phyloP scores from a whole-genome alignment of 2,888 invertebrate species.

The Achlya flavicornis region DNA sequence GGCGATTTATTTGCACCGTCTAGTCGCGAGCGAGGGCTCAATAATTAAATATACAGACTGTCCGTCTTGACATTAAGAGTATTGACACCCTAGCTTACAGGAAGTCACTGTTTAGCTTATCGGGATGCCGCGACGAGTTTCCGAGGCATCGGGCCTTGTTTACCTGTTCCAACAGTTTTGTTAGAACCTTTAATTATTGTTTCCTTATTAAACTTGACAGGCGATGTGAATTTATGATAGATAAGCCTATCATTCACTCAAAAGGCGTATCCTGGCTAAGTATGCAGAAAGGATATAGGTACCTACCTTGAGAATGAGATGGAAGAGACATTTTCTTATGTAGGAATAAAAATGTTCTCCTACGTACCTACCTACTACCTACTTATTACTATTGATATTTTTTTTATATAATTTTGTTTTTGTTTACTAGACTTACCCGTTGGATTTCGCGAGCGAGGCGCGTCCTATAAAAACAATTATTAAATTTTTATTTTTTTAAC shows the following conservation, averaged over 20 bases:
- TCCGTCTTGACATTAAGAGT: conserved; percentile 18
- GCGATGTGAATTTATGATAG: background rate
- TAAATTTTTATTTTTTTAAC: no score
- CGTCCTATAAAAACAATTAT: no score
- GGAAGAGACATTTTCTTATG: background rate
- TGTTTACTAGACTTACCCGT: no score
- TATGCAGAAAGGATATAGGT: background rate
- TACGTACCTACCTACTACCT: no score
- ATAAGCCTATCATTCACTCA: background rate
- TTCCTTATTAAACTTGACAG: conserved; percentile 3
- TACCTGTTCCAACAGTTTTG: conserved; percentile 58
- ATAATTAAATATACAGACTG: conserved; percentile 18
- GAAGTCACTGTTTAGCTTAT: conserved; percentile 78
- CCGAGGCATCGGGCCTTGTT: conserved; percentile 52
- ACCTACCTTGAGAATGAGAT: background rate
- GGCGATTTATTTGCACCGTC: background rate
- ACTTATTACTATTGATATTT: no score
- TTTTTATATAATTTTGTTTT: no score
- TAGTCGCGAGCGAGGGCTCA: conserved; percentile 17
- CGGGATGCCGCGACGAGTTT: conserved; percentile 60
- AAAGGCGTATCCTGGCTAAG: background rate
- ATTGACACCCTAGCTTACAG: conserved; percentile 57
- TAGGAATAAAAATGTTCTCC: no score
- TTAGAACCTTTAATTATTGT: conserved; percentile 27
- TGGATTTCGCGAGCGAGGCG: no score